These are phyloP conservation scores for Eleutherodactylus coqui DNA, from an alignment of 2,797 vertebrate species.

Conservation along the genomic window DNA sequence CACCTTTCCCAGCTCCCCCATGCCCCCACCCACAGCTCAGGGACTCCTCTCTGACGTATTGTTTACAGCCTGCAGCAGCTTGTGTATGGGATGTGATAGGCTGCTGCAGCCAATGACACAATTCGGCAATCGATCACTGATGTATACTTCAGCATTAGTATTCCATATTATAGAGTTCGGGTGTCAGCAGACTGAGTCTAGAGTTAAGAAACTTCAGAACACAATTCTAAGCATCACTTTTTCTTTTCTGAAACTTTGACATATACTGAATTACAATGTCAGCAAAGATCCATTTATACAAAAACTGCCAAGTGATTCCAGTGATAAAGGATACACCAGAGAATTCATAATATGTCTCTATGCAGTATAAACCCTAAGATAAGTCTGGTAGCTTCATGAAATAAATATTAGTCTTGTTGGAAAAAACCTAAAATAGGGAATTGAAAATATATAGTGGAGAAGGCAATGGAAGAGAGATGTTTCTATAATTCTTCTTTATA, in stretches of 20 bases:
- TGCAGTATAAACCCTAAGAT: neutral
- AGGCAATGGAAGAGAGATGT: neutral
- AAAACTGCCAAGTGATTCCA: conserved; percentile 12
- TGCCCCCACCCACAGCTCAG: too few relatives aligned
- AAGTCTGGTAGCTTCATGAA: conserved; percentile 9
- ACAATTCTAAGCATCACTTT: conserved; percentile 12
- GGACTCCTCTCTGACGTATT: too few relatives aligned
- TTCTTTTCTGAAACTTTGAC: conserved; percentile 5
- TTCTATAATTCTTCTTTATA: neutral
- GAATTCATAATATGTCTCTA: neutral
- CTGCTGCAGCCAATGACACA: too few relatives aligned
- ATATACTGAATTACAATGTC: neutral
- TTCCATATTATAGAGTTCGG: neutral
- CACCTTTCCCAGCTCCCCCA: too few relatives aligned
- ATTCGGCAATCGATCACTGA: too few relatives aligned
- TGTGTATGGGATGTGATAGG: too few relatives aligned
- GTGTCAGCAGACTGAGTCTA: conserved; percentile 17
- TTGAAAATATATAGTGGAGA: neutral
- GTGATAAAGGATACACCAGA: neutral
- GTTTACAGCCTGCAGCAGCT: too few relatives aligned
- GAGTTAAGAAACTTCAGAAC: conserved; percentile 12
- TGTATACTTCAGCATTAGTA: conserved; percentile 16
- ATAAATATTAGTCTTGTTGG: conserved; percentile 25
- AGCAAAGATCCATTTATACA: conserved; percentile 10
- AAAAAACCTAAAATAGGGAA: neutral